Conservation (phyloP, 2,888 invertebrate species). For the Cephus pulcher region DNA sequence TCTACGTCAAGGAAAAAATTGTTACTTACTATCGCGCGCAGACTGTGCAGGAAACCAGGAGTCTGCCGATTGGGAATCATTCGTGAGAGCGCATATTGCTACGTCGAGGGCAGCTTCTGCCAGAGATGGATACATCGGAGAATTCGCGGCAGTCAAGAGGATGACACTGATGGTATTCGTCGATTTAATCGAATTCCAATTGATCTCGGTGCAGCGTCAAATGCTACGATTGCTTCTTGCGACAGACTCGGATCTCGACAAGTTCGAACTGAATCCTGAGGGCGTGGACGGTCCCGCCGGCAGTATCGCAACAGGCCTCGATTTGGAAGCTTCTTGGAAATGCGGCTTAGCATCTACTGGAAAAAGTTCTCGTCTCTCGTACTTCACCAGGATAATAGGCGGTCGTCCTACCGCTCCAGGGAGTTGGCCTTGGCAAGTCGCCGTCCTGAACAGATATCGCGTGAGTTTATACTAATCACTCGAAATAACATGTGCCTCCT, state of each 20-base stretch:
- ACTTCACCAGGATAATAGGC: conserved; percentile 82
- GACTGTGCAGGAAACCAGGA: conserved; percentile 79
- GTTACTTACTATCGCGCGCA: conserved; percentile 46
- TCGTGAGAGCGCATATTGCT: conserved; percentile 87
- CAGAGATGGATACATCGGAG: conserved; percentile 74
- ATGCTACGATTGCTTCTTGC: not conserved
- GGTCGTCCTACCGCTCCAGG: conserved; percentile 83
- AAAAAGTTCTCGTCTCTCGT: conserved; percentile 52
- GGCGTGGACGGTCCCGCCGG: conserved; percentile 45
- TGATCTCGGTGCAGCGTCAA: not conserved
- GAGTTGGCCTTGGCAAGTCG: conserved; percentile 96
- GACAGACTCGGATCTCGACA: conserved; percentile 48
- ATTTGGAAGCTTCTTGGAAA: conserved; percentile 47
- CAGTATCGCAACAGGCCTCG: conserved; percentile 14
- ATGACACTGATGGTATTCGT: conserved; percentile 51
- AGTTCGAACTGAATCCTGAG: conserved; percentile 54
- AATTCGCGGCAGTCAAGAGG: conserved; percentile 55
- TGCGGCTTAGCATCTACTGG: conserved; percentile 48
- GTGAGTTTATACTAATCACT: conserved; percentile 66
- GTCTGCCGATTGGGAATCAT: conserved; percentile 83
- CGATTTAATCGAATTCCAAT: not conserved
- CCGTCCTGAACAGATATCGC: conserved; percentile 85
- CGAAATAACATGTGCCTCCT: not conserved
- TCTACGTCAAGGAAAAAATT: not conserved
- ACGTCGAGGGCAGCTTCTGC: conserved; percentile 84